Evolutionary conservation across 1,140 invertebrate genomes (phyloP), one percentile per base, ranked within the genome.

Genomic region (Drosophila willistoni): DNA sequence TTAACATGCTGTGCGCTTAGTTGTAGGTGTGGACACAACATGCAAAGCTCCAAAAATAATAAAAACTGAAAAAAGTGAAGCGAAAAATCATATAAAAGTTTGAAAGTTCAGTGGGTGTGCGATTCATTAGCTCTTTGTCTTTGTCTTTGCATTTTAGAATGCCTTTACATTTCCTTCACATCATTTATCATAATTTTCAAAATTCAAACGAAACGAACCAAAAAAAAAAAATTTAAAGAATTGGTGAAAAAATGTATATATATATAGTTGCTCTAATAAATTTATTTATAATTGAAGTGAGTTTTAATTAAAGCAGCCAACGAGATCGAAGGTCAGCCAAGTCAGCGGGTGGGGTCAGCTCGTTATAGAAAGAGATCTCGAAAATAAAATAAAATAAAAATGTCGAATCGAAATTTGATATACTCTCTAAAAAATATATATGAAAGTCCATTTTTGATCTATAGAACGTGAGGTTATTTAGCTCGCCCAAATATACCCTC

Each of bases 251-350:
- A 2, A 51, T 9, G 22, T 2, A 19, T 22, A 51, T 25, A 4
- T 25, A 3, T 25, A 25, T 25, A 25, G 44, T 64, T 64, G 42
- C 62, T 64, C 42, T 47, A 64, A 62, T 42, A 64, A 64, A 64
- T 64, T 64, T 64, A 64, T 47, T 64, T 44, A 64, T 44, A 64
- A 64, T 64, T 29, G 39, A 64, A 64, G 62, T 51, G 62, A 64
- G 29, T 64, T 64, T 64, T 64, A 64, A 64, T 64, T 64, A 64
- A 64, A 64, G 14, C 44, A 29, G 22, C 36, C 36, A 41, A 39
- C 13, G 10, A 25, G 10, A 47, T 64, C 29, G 61, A 64, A 25
- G 41, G 42, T 44, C 61, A 64, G 33, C 17, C 13, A 62, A 51
- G 17, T 51, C 44, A 51, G 17, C 44, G 17, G 44, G 13, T 2